Evolutionary conservation across 2,888 invertebrate genomes (phyloP), one percentile per base, ranked within the genome.

Genomic region (Thecocarcelia acutangulata): DNA sequence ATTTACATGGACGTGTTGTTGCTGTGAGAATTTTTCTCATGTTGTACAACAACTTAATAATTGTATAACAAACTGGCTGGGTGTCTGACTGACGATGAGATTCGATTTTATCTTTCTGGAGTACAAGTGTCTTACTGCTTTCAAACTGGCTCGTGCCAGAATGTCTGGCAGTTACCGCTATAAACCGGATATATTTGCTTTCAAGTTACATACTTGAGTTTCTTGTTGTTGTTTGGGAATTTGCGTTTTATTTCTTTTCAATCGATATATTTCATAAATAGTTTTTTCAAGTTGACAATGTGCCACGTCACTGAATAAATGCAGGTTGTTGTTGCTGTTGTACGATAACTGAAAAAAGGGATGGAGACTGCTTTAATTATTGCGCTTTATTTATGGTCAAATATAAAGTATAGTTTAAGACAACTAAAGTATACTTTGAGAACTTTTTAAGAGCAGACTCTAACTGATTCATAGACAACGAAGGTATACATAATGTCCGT

Each of bases 131-230:
- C 78, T 83, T 84, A 77, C 83, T 83, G 79, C 73, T 85, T 84
- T 86, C 28, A 85, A 88, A 90, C 90, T 86, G 87, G 89, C 87
- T 87, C 86, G 84, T 86, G 87, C 88, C 88, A 83, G 89, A 87
- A 84, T 83, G 86, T 86, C 85, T 86, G 86, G 85, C 80, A 70
- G 52, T 83, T 85, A 86, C 88, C 85, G 87, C 88, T 85, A 64
- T 84, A 84, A 90, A 90, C 90, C 89, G 88, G 90, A 89, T 89
- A 87, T 85, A 87, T 87, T 88, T 86, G 88, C 87, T 87, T 88
- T 82, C 28, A 59, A 48, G 28, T 59, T 69, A 73, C n/a, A n/a
- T n/a, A n/a, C 44, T 42, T 50, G 33, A 33, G 6, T 64, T 33
- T 50, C 0, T 63, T 50, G 5, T 40, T 85, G 59, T 61, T 50